A percentile compares a stretch with the other conserved stretches of the same genome.
phyloP scores from a whole-genome alignment of 2,888 invertebrate genomes.

The Nemotelus nigrinus region DNA sequence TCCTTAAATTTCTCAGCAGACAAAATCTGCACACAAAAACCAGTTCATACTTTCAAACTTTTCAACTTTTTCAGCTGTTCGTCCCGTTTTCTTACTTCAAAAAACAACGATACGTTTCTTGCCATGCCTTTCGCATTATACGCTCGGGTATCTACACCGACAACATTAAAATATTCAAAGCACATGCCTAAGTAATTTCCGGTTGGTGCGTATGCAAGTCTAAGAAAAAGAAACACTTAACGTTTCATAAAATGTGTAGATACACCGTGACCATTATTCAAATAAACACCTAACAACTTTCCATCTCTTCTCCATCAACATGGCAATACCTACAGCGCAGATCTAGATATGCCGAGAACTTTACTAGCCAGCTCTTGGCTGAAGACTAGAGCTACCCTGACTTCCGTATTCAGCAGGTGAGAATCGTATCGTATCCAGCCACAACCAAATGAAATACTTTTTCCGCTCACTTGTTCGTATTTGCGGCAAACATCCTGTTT shows the following conservation, averaged over 20 bases:
- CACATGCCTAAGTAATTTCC: conserved; percentile 38
- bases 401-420: not conserved
- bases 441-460: not conserved
- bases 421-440: not conserved
- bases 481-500: not conserved
- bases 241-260: conserved; percentile 28
- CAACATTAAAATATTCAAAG: not conserved
- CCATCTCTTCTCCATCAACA: not conserved
- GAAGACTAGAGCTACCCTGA: not conserved
- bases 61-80: no score
- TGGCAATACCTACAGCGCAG: not conserved
- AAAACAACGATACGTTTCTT: no score
- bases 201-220: conserved; percentile 18
- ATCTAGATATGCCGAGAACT: not conserved
- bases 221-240: conserved; percentile 33
- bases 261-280: conserved; percentile 28
- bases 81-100: no score
- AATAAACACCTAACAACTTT: conserved; percentile 26
- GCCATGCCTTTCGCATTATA: no score
- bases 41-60: no score
- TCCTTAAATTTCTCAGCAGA: no score
- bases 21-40: no score
- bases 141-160: no score
- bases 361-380: not conserved
- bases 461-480: not conserved